Percentiles rank a stretch among this genome's conserved stretches.
Conservation (phyloP, 2,113 vertebrate genomes). For the Nerophis lumbriciformis region DNA sequence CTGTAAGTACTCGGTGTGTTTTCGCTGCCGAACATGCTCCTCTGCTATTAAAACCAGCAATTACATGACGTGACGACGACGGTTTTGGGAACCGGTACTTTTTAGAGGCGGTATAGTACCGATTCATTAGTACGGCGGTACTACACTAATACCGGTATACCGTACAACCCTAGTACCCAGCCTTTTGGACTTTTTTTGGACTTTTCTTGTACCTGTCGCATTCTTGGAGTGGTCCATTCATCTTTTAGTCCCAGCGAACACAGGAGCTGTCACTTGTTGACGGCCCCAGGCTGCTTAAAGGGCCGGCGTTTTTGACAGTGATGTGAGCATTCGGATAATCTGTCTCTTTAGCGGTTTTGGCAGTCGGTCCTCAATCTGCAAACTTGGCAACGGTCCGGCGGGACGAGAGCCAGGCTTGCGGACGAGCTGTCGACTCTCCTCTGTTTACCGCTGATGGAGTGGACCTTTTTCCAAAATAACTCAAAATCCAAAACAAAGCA, state of each 20-base stretch:
- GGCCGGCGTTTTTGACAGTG: constrained; percentile 9
- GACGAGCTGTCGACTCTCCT: constrained; percentile 36
- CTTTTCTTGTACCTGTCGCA: constrained; percentile 25
- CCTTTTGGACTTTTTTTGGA: constrained; percentile 7
- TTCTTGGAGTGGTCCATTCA: constrained; percentile 40
- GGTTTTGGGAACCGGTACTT: too few species aligned
- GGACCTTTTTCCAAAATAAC: constrained; percentile 8
- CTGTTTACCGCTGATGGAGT: constrained; percentile 49
- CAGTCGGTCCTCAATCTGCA: constrained; percentile 37
- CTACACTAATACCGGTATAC: too few species aligned
- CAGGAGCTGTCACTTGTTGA: constrained; percentile 27
- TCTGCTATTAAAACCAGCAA: too few species aligned
- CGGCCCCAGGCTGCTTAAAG: constrained; percentile 28
- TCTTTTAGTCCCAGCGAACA: constrained; percentile 41
- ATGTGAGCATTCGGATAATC: constrained; percentile 34
- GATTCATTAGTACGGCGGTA: too few species aligned
- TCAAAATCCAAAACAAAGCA: constrained; percentile 19
- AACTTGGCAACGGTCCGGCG: constrained; percentile 45
- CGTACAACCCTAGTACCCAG: not conserved
- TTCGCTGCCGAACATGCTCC: too few species aligned
- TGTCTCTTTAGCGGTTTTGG: constrained; percentile 25
- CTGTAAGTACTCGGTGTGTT: too few species aligned
- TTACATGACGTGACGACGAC: too few species aligned
- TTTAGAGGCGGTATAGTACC: too few species aligned
- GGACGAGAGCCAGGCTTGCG: constrained; percentile 38